Base-by-base conservation (phyloP, 2,888 invertebrate species). In the Linyphia triangularis region DNA sequence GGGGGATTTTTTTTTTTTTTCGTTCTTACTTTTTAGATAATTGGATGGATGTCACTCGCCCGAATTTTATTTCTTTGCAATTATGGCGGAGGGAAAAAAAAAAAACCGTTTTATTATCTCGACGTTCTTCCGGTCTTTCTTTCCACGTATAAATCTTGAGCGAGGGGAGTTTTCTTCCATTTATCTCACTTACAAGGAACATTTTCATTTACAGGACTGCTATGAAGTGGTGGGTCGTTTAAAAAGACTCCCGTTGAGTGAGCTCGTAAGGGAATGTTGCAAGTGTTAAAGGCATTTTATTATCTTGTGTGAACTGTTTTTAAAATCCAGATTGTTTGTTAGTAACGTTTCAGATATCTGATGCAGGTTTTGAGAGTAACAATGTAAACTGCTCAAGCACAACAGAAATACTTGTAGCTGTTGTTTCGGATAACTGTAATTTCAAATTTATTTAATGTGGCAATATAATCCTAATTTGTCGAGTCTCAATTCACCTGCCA, bases 41-140 rank as follows among this genome's bases (percentile, higher is more conserved):
- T 79, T 79, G 78, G 65, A 4, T 43, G 24, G 65, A 2, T 67
- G 40, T 40, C 26, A 24, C 22, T 26, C 37, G 9, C 65, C 28
- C 51, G 67, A 65, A 26, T 33, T 78, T 78, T 79, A 59, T 59
- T 67, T 79, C 51, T 40, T n/a, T 67, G 28, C 43, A 79, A 77
- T 77, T 77, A 61, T 77, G 24, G 37, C n/a, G 43, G 43, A 70
- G 22, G 28, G 28, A 24, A 70, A 16, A 19, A 40, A 24, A 70
- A 37, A 33, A 75, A 72, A 72, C 13, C 10, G 24, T 59, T 33
- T 61, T 75, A 61, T 37, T 61, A 75, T 75, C 51, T 51, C 75
- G 22, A 7, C 5, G 16, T 16, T 63, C 63, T 77, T 77, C 77
- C 77, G 77, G 40, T 26, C 77, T 77, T 77, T 63, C 59, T 61